Conservation (phyloP, 1,140 invertebrate genomes). For the Chironomus striatipennis region DNA sequence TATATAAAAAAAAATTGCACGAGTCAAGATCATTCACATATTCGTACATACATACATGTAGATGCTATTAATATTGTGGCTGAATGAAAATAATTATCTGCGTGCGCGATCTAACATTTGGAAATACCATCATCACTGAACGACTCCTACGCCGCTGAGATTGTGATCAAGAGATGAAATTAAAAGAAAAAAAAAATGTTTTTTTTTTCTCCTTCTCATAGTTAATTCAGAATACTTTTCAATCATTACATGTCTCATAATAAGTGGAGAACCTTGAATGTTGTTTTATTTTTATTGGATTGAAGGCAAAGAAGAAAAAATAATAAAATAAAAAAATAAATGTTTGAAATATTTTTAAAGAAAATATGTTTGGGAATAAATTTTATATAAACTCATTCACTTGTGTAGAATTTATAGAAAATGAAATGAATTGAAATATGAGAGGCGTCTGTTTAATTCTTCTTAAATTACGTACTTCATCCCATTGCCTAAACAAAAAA, state of each 20-base stretch:
- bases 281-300: background rate
- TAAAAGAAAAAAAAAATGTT: constrained; percentile 2
- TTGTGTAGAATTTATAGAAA: background rate
- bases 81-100: constrained; percentile 14
- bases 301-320: background rate
- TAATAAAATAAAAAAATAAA: no score
- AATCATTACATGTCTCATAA: constrained; percentile 26
- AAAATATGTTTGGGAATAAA: background rate
- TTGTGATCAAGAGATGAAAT: background rate
- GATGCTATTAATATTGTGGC: background rate
- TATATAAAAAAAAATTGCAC: background rate
- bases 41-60: no score
- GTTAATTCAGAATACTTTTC: constrained; percentile 5
- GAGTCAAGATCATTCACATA: background rate
- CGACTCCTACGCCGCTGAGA: background rate
- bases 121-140: constrained; percentile 1
- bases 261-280: constrained; percentile 17
- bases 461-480: background rate
- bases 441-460: constrained; percentile 20
- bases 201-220: background rate
- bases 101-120: background rate
- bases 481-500: background rate
- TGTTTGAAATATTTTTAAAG: background rate
- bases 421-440: constrained; percentile 22
- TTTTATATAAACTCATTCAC: background rate